Conservation (phyloP, 2,113 vertebrate genomes). For the Pelvicachromis taeniatus region DNA sequence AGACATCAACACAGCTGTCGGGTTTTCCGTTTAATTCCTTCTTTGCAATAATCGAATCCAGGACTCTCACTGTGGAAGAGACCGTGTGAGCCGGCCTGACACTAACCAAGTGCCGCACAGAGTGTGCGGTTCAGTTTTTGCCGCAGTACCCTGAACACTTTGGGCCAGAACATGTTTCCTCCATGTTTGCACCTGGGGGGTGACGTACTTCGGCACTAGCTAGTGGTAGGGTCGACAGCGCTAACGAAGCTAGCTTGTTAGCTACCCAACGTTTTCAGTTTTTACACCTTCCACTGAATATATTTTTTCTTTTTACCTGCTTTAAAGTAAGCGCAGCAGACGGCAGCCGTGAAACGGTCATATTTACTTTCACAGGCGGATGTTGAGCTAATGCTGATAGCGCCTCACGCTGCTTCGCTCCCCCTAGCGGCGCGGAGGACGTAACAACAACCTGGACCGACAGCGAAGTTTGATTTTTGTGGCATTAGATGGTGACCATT, state of each 20-base stretch:
- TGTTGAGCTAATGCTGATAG: neutral
- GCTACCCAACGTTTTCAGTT: neutral
- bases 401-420: neutral
- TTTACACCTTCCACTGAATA: neutral
- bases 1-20: too few relatives aligned
- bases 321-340: constrained; percentile 64
- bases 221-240: too few relatives aligned
- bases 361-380: neutral
- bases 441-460: neutral
- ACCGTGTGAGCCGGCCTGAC: too few relatives aligned
- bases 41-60: too few relatives aligned
- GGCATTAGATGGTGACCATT: neutral
- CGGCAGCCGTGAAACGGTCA: constrained; percentile 69
- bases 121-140: neutral
- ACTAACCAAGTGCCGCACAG: too few relatives aligned
- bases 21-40: too few relatives aligned
- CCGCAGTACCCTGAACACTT: neutral
- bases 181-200: neutral
- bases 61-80: too few relatives aligned
- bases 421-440: constrained; percentile 19
- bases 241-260: neutral
- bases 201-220: neutral
- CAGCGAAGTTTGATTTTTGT: neutral
- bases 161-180: neutral
- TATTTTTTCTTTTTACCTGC: constrained; percentile 70